Evolutionary conservation across 2,888 invertebrate genomes (phyloP), one percentile per base, ranked within the genome.

Genomic region (Tryphoninae sp.): DNA sequence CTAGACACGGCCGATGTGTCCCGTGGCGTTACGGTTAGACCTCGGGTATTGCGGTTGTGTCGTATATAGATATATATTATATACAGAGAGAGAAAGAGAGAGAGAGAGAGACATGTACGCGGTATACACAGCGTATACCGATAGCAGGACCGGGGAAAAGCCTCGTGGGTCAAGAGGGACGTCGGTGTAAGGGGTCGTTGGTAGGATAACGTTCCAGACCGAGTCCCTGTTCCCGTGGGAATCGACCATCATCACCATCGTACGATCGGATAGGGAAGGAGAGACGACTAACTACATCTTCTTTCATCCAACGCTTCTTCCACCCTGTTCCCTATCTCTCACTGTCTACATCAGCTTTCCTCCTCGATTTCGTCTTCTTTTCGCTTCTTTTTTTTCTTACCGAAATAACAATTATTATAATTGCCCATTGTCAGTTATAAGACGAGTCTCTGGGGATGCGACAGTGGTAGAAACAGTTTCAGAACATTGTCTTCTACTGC

Each of bases 121-220:
- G 22, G 23, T 55, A 65, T 11, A 55, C 49, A n/a, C 26, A 65
- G 8, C 22, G 53, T 78, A 72, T 68, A 67, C 58, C 78, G 53
- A 73, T 71, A 74, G 9, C 55, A 26, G 58, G 72, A 68, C 13
- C 58, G 67, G 77, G 55, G 81, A 75, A 78, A 75, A 78, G 73
- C 69, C 78, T 78, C 79, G 83, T 83, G 84, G 85, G 84, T 85
- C 85, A 83, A 84, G 85, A 85, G 83, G 85, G 82, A 83, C 81
- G 81, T 78, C 81, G 45, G 74, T 79, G 78, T 83, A 87, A 86
- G 85, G 87, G 88, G 85, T 86, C 86, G 86, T 86, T 83, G 82
- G 77, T 83, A 84, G 87, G 87, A 87, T 88, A 88, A 89, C 89
- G 86, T 86, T 86, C 85, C 86, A 86, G 62, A 86, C 86, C 85